Percentiles rank a stretch among this genome's conserved stretches.
Conservation (phyloP, 64 coral and sea anemone genomes). For the Stichodactyla helianthus region DNA sequence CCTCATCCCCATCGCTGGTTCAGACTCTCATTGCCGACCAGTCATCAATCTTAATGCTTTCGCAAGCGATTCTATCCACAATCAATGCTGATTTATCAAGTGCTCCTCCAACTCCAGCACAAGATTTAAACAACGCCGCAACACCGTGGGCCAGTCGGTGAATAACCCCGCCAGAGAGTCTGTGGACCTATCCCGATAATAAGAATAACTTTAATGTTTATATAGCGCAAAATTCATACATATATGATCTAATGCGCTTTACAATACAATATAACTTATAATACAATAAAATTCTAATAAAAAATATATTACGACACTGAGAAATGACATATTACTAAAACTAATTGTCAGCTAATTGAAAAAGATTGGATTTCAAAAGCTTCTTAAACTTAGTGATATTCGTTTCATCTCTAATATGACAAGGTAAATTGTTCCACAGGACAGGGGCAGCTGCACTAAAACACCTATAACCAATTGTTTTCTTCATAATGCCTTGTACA, state of each 20-base stretch:
- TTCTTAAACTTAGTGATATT: no score
- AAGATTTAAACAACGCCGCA: slow-evolving; percentile 14
- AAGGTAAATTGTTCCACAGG: no score
- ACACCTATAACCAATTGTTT: no score
- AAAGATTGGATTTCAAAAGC: neutral
- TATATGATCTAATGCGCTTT: no score
- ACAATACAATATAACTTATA: neutral
- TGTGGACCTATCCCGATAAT: no score
- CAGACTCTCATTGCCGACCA: slow-evolving; percentile 45
- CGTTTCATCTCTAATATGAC: no score
- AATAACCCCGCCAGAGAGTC: slow-evolving; percentile 31
- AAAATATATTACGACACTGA: slow-evolving; percentile 26
- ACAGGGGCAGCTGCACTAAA: no score
- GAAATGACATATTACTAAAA: neutral
- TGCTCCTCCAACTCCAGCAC: neutral
- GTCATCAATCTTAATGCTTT: slow-evolving; percentile 29
- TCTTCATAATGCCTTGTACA: no score
- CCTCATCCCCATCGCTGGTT: slow-evolving; percentile 20
- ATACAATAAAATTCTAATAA: no score
- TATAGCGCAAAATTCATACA: no score
- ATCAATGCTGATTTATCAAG: slow-evolving; percentile 2
- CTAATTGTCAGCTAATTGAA: neutral
- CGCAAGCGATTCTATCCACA: slow-evolving; percentile 26
- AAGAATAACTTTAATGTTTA: neutral
- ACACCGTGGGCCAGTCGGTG: slow-evolving; percentile 41